These are phyloP conservation scores for Eleginops maclovinus DNA, from an alignment of 2,113 vertebrate species.

Conservation along the genomic window DNA sequence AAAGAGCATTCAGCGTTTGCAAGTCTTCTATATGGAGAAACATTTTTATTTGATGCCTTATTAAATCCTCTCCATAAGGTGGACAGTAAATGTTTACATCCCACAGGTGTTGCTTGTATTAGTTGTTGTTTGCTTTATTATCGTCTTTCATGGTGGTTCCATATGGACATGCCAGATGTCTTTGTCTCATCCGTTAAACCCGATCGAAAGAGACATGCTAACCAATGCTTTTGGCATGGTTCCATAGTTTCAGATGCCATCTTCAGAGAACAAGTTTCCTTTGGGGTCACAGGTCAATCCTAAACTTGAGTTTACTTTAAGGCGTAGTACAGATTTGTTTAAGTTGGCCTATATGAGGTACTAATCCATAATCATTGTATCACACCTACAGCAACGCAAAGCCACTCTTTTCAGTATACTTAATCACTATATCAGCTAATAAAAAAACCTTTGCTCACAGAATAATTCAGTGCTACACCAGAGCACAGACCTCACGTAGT, in stretches of 20 bases:
- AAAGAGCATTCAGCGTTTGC: not conserved
- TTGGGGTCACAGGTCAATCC: not conserved
- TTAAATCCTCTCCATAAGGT: not conserved
- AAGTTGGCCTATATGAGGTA: not conserved
- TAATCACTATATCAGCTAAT: too few species aligned
- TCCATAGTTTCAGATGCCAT: too few species aligned
- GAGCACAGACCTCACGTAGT: too few species aligned
- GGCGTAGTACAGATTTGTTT: not conserved
- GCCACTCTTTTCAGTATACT: too few species aligned
- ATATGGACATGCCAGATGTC: conserved; percentile 37
- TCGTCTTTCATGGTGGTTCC: conserved; percentile 16
- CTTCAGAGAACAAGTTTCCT: not conserved
- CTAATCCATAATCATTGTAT: not conserved
- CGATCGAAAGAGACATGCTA: not conserved
- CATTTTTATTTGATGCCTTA: conserved; percentile 5
- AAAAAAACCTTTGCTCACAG: too few species aligned
- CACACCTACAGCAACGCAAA: not conserved
- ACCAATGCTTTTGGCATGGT: too few species aligned
- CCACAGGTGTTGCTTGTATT: conserved; percentile 34
- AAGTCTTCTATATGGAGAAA: not conserved
- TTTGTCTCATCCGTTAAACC: conserved; percentile 4
- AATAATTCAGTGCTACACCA: too few species aligned
- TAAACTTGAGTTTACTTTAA: not conserved
- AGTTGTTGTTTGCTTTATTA: conserved; percentile 5
- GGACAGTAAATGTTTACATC: conserved; percentile 6